Base-by-base conservation (phyloP, 2,888 invertebrate genomes). In the Agonopterix alstromeriana region DNA sequence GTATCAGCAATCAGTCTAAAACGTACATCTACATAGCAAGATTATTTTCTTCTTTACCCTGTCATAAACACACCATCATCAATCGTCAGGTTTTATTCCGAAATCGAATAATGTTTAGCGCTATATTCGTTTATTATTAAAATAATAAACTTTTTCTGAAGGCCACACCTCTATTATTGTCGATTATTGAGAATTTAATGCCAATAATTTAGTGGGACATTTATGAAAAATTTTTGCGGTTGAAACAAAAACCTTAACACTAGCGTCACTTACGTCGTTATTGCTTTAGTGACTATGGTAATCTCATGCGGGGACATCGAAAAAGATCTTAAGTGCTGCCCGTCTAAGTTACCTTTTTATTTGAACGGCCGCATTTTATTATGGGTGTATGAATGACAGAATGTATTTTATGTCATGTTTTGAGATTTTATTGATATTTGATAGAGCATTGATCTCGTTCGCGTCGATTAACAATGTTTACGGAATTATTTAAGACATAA, bases 371-470 rank as follows among this genome's bases (percentile, higher is more conserved):
- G 7, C 27, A 27, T 27, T 27, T 27, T 27, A 7, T 27, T 27
- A 17, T 17, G 17, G 17, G 2, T 45, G 45, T 36, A 45, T 48
- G 48, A 43, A 48, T 46, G 43, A 36, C 35, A 17, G 40, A 46
- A 48, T 10, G 10, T 12, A 36, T 45, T 47, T 36, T 43, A 46
- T 43, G 46, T 14, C 27, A 38, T 49, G 43, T 49, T 50, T 50
- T 35, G 36, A 11, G 11, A 42, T 41, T 51, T 48, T 48, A 48
- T 51, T 48, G 51, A 51, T 51, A 41, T 43, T 48, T 50, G 27
- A 50, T 48, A 40, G 50, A 50, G 8, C 50, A 40, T 50, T 47
- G 49, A 49, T 49, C 49, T 49, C 35, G 36, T 38, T 35, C 35
- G 10, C 11, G 11, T 35, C 35, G 27, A 27, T 27, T 27, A 27